phyloP scores from a whole-genome alignment of 2,888 invertebrate species.

The Rapana venosa region DNA sequence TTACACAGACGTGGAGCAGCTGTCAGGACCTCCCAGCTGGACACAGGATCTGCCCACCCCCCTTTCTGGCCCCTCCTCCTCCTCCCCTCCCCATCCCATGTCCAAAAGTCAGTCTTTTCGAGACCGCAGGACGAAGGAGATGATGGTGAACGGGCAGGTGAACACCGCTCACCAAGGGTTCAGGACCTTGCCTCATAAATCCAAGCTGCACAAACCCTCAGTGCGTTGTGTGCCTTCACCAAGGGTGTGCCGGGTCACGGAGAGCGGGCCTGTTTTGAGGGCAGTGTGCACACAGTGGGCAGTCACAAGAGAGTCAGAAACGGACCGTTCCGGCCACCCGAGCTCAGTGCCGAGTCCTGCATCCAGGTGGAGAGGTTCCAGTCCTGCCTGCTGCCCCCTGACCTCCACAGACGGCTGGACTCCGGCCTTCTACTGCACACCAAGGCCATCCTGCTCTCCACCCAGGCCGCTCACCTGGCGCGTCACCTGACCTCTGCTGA shows the following conservation, averaged over 20 bases:
- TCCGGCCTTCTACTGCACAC: background rate
- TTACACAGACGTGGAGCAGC: constrained; percentile 74
- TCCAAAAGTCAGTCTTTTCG: constrained; percentile 41
- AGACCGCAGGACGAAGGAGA: background rate
- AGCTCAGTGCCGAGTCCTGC: background rate
- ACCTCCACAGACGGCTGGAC: background rate
- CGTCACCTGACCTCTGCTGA: constrained; percentile 92
- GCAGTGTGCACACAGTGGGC: background rate
- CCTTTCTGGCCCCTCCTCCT: background rate
- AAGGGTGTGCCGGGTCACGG: background rate
- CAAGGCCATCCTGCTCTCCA: constrained; percentile 81
- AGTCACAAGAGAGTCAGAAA: background rate
- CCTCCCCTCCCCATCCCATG: background rate
- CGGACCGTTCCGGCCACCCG: background rate
- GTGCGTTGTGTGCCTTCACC: background rate
- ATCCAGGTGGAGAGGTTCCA: background rate
- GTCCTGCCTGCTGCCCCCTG: background rate
- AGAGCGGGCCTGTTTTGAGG: background rate
- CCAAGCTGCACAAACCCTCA: background rate
- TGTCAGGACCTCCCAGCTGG: constrained; percentile 73
- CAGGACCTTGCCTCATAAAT: constrained; percentile 41
- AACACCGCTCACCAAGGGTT: constrained; percentile 35
- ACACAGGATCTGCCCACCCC: constrained; percentile 11
- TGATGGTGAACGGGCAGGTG: background rate
- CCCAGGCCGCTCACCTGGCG: constrained; percentile 89